These are phyloP conservation scores for Thaumetopoea pityocampa DNA, from an alignment of 1,140 invertebrate genomes.

Conservation along the genomic window DNA sequence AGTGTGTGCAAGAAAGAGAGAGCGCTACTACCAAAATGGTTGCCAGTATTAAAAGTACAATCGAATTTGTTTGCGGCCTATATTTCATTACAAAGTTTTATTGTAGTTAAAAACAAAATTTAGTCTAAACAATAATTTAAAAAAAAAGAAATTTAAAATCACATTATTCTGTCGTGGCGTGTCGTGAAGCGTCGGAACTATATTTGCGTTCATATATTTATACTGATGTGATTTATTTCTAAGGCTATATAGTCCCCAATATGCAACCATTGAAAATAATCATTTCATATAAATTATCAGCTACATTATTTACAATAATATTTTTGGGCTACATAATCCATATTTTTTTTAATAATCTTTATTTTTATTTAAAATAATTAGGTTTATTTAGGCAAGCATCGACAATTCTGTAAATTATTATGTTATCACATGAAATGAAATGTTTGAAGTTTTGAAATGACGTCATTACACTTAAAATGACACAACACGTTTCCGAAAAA, in stretches of 20 bases:
- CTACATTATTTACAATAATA: slow-evolving; percentile 68
- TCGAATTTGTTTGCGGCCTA: no score
- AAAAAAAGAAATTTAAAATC: no score
- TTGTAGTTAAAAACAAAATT: no score
- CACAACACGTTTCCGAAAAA: slow-evolving; percentile 44
- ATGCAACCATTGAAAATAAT: neutral
- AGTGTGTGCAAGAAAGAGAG: no score
- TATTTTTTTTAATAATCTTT: no score
- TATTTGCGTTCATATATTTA: neutral
- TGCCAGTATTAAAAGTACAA: no score
- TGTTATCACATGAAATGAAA: slow-evolving; percentile 34
- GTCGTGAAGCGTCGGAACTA: no score
- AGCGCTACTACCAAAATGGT: no score
- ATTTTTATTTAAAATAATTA: slow-evolving; percentile 47
- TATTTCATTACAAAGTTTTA: no score
- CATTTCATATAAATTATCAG: slow-evolving; percentile 57
- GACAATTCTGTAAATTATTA: slow-evolving; percentile 26
- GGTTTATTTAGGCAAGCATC: slow-evolving; percentile 60
- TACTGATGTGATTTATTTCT: neutral
- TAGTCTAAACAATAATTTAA: no score
- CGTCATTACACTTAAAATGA: slow-evolving; percentile 30
- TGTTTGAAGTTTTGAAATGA: no score
- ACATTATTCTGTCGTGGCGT: no score
- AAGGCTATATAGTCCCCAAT: neutral
- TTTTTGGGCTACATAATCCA: slow-evolving; percentile 48